phyloP scores from a whole-genome alignment of 2,888 invertebrate genomes.

The Charanyca ferruginea region DNA sequence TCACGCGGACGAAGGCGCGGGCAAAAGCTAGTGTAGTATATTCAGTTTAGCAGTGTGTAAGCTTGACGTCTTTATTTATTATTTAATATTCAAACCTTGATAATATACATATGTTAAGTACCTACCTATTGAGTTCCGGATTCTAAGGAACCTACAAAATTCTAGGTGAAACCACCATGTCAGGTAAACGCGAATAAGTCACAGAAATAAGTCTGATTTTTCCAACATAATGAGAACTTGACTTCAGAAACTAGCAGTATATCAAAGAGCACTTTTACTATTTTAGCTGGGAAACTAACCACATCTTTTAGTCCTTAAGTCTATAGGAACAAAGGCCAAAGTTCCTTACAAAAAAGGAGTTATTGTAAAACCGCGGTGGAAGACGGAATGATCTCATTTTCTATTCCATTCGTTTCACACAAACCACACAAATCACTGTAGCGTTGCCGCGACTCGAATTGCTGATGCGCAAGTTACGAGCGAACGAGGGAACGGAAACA shows the following conservation, averaged over 20 bases:
- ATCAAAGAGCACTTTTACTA: constrained; percentile 41
- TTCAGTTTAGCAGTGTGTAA: too few relatives aligned
- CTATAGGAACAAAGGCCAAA: constrained; percentile 40
- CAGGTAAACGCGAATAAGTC: constrained; percentile 10
- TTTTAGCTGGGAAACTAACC: constrained; percentile 11
- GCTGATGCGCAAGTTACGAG: constrained; percentile 50
- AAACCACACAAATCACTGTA: constrained; percentile 82
- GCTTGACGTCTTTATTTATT: neutral
- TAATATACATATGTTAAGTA: neutral
- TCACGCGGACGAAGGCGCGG: too few relatives aligned
- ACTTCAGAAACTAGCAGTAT: constrained; percentile 37
- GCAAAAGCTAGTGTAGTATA: too few relatives aligned
- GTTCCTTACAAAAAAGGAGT: constrained; percentile 55
- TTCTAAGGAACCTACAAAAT: neutral
- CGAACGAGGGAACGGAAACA: neutral
- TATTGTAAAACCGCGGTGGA: constrained; percentile 68
- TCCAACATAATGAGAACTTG: constrained; percentile 38
- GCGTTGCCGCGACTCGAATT: constrained; percentile 62
- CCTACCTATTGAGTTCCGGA: neutral
- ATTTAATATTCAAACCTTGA: too few relatives aligned
- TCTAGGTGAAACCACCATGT: neutral
- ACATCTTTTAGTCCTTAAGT: constrained; percentile 17
- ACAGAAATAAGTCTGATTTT: constrained; percentile 30
- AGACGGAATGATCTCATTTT: constrained; percentile 83
- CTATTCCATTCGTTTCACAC: constrained; percentile 82